Evolutionary conservation across 1,140 invertebrate genomes (phyloP).

Genomic region (Penaeus vannamei): DNA sequence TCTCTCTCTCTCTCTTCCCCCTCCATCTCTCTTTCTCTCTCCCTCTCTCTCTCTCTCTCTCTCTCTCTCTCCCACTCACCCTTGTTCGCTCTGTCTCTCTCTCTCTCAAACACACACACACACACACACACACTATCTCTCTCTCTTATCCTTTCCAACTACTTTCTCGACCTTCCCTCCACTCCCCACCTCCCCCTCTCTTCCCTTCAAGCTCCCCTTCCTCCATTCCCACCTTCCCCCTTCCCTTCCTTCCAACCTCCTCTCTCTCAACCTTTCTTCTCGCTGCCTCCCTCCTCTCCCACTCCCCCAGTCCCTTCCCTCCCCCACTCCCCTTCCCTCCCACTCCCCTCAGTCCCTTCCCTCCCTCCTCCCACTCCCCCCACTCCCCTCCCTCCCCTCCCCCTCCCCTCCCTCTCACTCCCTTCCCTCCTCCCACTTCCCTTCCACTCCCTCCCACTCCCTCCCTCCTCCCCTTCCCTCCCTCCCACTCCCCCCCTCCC

Average conservation of each 20-base stretch:
- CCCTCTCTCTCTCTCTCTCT: neutral
- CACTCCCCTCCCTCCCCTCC: no score
- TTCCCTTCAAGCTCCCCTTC: neutral
- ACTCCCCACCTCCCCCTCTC: neutral
- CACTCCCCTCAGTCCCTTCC: neutral
- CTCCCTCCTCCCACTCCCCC: neutral
- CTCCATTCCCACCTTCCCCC: neutral
- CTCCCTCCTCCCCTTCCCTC: neutral
- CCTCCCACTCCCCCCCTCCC: neutral
- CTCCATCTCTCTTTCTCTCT: neutral
- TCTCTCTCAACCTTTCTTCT: neutral
- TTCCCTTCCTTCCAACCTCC: neutral
- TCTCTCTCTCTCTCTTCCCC: neutral
- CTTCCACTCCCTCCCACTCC: neutral
- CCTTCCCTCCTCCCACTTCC: no score
- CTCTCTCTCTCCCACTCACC: slow-evolving; percentile 2
- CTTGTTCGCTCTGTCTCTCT: no score
- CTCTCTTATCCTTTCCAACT: neutral
- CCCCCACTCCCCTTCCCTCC: neutral
- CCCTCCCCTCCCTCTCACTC: neutral
- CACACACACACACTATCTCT: no score
- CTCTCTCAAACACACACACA: no score
- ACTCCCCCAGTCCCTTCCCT: neutral
- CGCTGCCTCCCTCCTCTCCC: neutral
- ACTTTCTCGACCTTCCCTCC: neutral